phyloP scores from a whole-genome alignment of 1,140 invertebrate genomes.

The Schlechtendalia chinensis region DNA sequence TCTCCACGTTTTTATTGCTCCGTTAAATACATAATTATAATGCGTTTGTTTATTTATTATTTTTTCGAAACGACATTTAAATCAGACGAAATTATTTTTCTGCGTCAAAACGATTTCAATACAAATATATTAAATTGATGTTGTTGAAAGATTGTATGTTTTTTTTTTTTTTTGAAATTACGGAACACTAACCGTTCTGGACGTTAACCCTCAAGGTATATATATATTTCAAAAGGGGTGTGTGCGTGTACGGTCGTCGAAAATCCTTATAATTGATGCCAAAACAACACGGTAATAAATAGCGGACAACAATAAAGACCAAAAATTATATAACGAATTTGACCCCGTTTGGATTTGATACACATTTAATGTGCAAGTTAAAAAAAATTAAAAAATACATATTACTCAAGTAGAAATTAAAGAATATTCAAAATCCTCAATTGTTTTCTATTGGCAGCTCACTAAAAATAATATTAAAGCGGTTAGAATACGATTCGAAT shows the following conservation, averaged over 20 bases:
- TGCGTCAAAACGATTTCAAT: not conserved
- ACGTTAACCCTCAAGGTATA: slow-evolving; percentile 5
- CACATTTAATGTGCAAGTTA: too few relatives aligned
- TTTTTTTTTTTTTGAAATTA: not conserved
- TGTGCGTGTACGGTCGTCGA: not conserved
- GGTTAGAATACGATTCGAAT: too few relatives aligned
- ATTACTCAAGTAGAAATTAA: too few relatives aligned
- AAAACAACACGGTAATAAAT: slow-evolving; percentile 30
- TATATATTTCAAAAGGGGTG: not conserved
- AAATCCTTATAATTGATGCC: slow-evolving; percentile 14
- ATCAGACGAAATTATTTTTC: not conserved
- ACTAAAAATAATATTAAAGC: too few relatives aligned
- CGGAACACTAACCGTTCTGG: not conserved
- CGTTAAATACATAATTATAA: too few relatives aligned
- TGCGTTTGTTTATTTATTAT: too few relatives aligned
- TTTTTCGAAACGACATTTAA: too few relatives aligned
- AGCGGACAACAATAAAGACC: slow-evolving; percentile 16
- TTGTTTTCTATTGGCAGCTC: too few relatives aligned
- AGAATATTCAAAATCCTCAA: too few relatives aligned
- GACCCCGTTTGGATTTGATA: slow-evolving; percentile 1
- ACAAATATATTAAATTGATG: slow-evolving; percentile 15
- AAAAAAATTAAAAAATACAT: too few relatives aligned
- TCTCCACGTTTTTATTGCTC: too few relatives aligned
- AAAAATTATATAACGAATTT: slow-evolving; percentile 20
- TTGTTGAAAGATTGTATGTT: not conserved